These are phyloP conservation scores for Cynaeus angustus DNA, from an alignment of 2,888 invertebrate genomes.

Conservation along the genomic window DNA sequence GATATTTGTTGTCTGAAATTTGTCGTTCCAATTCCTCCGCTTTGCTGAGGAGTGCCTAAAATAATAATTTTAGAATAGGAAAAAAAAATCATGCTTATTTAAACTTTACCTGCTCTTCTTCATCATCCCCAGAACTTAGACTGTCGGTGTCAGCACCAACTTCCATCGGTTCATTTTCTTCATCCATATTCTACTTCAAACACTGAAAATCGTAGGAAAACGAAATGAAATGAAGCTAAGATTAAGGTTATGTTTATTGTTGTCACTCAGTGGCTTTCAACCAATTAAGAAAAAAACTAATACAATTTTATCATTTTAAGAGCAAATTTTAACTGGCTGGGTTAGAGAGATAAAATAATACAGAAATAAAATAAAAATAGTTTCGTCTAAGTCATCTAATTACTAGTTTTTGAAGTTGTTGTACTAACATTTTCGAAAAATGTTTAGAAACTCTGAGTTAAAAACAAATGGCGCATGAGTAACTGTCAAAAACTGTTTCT, in stretches of 20 bases:
- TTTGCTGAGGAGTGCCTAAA: slow-evolving; percentile 68
- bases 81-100: background rate
- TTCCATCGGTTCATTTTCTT: slow-evolving; percentile 26
- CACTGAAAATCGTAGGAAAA: background rate
- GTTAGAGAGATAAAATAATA: too few relatives aligned
- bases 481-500: background rate
- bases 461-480: background rate
- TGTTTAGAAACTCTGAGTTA: background rate
- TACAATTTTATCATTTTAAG: background rate
- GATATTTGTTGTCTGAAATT: slow-evolving; percentile 79
- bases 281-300: background rate
- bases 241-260: slow-evolving; percentile 24
- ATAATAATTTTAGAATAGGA: slow-evolving; percentile 5
- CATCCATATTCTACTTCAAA: slow-evolving; percentile 12
- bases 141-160: slow-evolving; percentile 31
- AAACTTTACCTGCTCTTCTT: slow-evolving; percentile 45
- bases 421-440: background rate
- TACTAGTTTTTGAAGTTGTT: too few relatives aligned
- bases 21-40: slow-evolving; percentile 74
- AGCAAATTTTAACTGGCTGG: background rate
- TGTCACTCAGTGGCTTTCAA: background rate
- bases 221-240: background rate
- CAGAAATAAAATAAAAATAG: too few relatives aligned
- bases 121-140: slow-evolving; percentile 47
- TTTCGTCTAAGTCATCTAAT: too few relatives aligned